Conservation (phyloP, 37 sponge, comb jelly and placozoan species). For the Chondrosia reniformis region DNA sequence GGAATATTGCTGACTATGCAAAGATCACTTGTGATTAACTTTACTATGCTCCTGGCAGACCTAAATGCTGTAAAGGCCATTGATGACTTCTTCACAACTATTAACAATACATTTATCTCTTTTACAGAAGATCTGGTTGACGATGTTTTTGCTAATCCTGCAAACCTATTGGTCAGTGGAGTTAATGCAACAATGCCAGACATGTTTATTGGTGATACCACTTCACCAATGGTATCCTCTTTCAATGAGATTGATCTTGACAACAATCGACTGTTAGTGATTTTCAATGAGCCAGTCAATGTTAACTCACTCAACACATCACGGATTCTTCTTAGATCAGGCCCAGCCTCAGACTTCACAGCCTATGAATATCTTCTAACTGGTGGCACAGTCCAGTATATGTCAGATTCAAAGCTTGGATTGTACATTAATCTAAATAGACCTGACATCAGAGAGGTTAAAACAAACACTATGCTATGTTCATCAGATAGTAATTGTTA, state of each 20-base stretch:
- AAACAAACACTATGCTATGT: slow-evolving; percentile 27
- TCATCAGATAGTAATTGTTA: slow-evolving; percentile 33
- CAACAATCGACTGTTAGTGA: slow-evolving; percentile 40
- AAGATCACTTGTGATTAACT: slow-evolving; percentile 30
- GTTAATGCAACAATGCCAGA: slow-evolving; percentile 41
- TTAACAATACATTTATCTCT: slow-evolving; percentile 57
- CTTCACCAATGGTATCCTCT: slow-evolving; percentile 13
- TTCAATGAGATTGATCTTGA: slow-evolving; percentile 56
- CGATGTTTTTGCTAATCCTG: slow-evolving; percentile 30
- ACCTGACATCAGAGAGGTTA: slow-evolving; percentile 47
- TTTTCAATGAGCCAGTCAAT: slow-evolving; percentile 74
- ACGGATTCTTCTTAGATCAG: slow-evolving; percentile 23
- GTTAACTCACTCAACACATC: slow-evolving; percentile 30
- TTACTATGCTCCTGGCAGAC: slow-evolving; percentile 33
- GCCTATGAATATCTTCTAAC: slow-evolving; percentile 34
- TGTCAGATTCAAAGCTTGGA: slow-evolving; percentile 9
- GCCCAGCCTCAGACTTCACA: slow-evolving; percentile 12
- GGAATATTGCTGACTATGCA: neutral
- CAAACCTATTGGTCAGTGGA: slow-evolving; percentile 24
- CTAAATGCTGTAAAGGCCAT: slow-evolving; percentile 53
- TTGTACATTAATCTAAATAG: slow-evolving; percentile 38
- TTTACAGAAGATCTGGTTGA: slow-evolving; percentile 28
- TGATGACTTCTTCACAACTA: slow-evolving; percentile 51
- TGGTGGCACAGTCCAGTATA: slow-evolving; percentile 36
- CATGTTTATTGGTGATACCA: slow-evolving; percentile 42